Conservation (phyloP, 2,113 vertebrate species). For the Lonchura striata region DNA sequence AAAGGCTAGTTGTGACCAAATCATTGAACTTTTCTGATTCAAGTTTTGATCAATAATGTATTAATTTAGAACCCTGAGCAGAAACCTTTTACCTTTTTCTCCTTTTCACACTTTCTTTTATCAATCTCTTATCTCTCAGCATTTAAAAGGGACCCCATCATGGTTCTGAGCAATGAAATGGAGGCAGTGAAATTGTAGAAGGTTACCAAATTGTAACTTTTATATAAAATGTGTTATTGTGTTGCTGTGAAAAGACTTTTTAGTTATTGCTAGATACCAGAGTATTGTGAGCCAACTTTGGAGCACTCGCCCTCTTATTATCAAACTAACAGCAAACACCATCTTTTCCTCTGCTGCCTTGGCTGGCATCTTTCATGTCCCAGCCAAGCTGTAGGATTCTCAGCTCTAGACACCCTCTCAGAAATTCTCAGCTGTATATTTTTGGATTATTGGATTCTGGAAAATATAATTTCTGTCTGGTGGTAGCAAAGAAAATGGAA, state of each 20-base stretch:
- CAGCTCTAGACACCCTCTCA: not conserved
- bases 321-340: slow-evolving; percentile 32
- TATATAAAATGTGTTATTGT: slow-evolving; percentile 32
- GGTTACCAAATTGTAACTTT: slow-evolving; percentile 33
- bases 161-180: not conserved
- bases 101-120: not conserved
- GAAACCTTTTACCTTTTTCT: not conserved
- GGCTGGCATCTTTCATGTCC: not conserved
- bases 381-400: not conserved
- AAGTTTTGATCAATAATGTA: slow-evolving; percentile 30
- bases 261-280: not conserved
- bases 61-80: slow-evolving; percentile 9
- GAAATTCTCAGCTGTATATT: not conserved
- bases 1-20: slow-evolving; percentile 15
- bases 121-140: not conserved
- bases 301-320: not conserved
- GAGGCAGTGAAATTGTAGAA: slow-evolving; percentile 11
- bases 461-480: not conserved
- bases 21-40: slow-evolving; percentile 27
- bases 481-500: not conserved
- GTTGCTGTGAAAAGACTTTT: slow-evolving; percentile 30
- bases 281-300: slow-evolving; percentile 11
- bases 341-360: slow-evolving; percentile 7
- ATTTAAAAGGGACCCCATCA: not conserved
- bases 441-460: not conserved